Base-by-base conservation (phyloP, 2,113 vertebrate species). In the Scophthalmus maximus region DNA sequence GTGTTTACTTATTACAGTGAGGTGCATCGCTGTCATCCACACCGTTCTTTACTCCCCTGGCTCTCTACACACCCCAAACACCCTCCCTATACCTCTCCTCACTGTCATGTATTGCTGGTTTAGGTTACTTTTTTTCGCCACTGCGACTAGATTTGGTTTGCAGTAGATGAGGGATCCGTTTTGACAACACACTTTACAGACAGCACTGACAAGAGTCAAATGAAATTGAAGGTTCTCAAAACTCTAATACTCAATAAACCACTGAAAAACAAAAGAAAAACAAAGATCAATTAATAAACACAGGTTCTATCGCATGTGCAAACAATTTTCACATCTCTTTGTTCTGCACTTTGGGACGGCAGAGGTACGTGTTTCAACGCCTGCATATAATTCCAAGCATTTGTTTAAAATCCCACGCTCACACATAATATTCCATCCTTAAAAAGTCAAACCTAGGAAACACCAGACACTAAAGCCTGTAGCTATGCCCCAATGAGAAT, bases 1-100 rank as follows among this genome's bases (percentile, higher is more conserved):
- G 80, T 90, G 85, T 93, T 92, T 93, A 92, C 87, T 92, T 91
- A 92, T 91, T 92, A 92, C 84, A 88, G 88, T 76, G 68, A 85
- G 85, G 77, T 59, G 83, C 90, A 85, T 85, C 74, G 53, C 81
- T 90, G 89, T 89, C 87, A 88, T 76, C 85, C 82, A 51, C 60
- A 67, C 68, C 74, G 83, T 77, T 86, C 86, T 91, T 88, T 85
- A 89, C 81, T 91, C 76, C 78, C 69, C 52, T 58, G 70, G 76
- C 61, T 74, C 83, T 68, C 40, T 30, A 74, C 73, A 70, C 55
- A 52, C 34, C 18, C 66, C 61, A 73, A 61, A 69, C 56, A n/a
- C 70, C 52, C 29, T 44, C 46, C 30, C 72, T 70, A 77, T 71
- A 68, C 52, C 49, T 83, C 57, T 51, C 26, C 55, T 38, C 9